Evolutionary conservation across 2,113 vertebrate genomes (phyloP).

Genomic region (Onychostruthus taczanowskii): DNA sequence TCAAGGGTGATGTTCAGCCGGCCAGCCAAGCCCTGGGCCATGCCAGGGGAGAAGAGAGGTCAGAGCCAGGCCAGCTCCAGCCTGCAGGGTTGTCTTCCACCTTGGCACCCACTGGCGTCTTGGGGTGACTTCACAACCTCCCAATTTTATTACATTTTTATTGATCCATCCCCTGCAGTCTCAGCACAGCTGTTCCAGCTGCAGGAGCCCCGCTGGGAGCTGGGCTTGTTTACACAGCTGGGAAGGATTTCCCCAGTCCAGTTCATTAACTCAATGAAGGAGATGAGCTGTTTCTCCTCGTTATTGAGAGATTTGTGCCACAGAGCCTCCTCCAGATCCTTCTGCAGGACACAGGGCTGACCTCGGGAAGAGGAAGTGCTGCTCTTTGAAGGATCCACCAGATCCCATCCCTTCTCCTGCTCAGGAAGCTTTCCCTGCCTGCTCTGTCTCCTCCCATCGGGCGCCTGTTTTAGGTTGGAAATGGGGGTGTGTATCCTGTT

Average conservation of each 20-base stretch:
- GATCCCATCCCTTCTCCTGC: not conserved
- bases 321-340: not conserved
- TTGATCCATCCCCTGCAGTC: conserved; percentile 45
- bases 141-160: not conserved
- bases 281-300: not conserved
- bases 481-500: not conserved
- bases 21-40: not conserved
- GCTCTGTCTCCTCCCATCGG: not conserved
- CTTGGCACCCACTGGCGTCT: not conserved
- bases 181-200: conserved; percentile 54
- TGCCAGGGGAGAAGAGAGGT: not conserved
- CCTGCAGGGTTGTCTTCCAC: not conserved
- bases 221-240: conserved; percentile 46
- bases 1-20: not conserved
- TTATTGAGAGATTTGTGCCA: not conserved
- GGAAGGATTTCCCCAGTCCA: conserved; percentile 35
- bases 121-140: not conserved
- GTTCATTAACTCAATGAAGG: conserved; percentile 12
- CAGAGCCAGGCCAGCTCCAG: not conserved
- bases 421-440: not conserved
- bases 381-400: not conserved
- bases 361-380: accelerated
- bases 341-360: not conserved
- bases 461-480: not conserved
- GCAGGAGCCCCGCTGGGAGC: not conserved